Evolutionary conservation across 2,888 invertebrate genomes (phyloP).

Genomic region (Syritta pipiens): DNA sequence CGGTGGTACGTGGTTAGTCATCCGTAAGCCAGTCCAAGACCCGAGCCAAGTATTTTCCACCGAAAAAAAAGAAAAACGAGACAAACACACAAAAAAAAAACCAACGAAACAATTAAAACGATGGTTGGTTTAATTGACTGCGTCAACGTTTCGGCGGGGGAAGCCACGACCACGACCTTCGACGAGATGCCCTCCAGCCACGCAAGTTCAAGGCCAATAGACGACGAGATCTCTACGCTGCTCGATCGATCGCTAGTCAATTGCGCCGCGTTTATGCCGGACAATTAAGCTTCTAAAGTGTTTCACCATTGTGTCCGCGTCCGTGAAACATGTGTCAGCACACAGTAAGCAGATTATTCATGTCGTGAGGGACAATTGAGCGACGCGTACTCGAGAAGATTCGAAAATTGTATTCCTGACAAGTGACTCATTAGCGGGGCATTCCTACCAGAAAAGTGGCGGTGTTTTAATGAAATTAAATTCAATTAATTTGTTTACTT

Average conservation of each 20-base stretch:
- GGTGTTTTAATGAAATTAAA: not conserved
- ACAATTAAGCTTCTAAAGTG: slow-evolving; percentile 2
- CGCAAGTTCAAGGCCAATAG: slow-evolving; percentile 54
- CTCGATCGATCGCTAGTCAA: slow-evolving; percentile 37
- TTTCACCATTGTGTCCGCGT: slow-evolving; percentile 25
- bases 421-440: slow-evolving; percentile 15
- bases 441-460: too few relatives aligned
- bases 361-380: slow-evolving; percentile 5
- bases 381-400: not conserved
- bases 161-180: slow-evolving; percentile 26
- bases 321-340: slow-evolving; percentile 30
- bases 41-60: slow-evolving; percentile 11
- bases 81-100: not conserved
- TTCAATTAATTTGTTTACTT: slow-evolving; percentile 10
- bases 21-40: slow-evolving; percentile 9
- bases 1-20: slow-evolving; percentile 32
- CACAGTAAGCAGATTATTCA: slow-evolving; percentile 33
- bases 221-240: slow-evolving; percentile 11
- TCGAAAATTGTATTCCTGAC: not conserved
- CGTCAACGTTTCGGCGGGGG: slow-evolving; percentile 10
- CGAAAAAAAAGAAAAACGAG: slow-evolving; percentile 48
- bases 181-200: too few relatives aligned
- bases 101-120: not conserved
- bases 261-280: not conserved
- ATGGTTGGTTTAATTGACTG: slow-evolving; percentile 15